Evolutionary conservation across 2,888 invertebrate species (phyloP).

Genomic region (Mythimna loreyi): DNA sequence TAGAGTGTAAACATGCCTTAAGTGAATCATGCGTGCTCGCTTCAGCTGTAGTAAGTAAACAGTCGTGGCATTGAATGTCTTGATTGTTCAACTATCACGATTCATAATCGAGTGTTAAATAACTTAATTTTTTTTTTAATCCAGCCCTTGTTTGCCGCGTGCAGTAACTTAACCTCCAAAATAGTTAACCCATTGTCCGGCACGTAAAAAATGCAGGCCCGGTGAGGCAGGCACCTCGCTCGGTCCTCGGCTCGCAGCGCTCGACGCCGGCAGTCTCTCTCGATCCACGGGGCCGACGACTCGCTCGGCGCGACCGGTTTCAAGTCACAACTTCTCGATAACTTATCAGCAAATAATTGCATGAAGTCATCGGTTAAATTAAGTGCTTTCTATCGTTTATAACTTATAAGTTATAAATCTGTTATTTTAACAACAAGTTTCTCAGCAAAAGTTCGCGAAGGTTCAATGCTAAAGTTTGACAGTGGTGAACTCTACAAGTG

Average conservation of each 20-base stretch:
- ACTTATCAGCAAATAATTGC: slow-evolving; percentile 87
- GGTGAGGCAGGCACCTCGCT: slow-evolving; percentile 63
- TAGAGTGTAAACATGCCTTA: slow-evolving; percentile 82
- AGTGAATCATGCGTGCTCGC: slow-evolving; percentile 79
- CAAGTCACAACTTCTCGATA: slow-evolving; percentile 78
- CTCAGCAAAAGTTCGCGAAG: slow-evolving; percentile 57
- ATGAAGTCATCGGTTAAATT: slow-evolving; percentile 89
- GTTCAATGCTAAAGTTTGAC: slow-evolving; percentile 77
- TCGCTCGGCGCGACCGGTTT: slow-evolving; percentile 70
- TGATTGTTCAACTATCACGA: slow-evolving; percentile 44
- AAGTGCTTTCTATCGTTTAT: slow-evolving; percentile 69
- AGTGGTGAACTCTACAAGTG: slow-evolving; percentile 85
- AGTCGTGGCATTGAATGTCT: slow-evolving; percentile 62
- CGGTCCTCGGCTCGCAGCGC: slow-evolving; percentile 43
- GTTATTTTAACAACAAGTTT: slow-evolving; percentile 43
- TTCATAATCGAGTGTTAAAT: slow-evolving; percentile 18
- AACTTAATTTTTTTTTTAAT: slow-evolving; percentile 9
- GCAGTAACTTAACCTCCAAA: slow-evolving; percentile 87
- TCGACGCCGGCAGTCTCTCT: slow-evolving; percentile 75
- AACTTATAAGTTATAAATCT: slow-evolving; percentile 47
- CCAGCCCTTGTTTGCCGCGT: slow-evolving; percentile 57
- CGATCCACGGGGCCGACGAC: slow-evolving; percentile 75
- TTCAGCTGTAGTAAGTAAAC: slow-evolving; percentile 77
- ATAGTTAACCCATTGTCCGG: slow-evolving; percentile 79
- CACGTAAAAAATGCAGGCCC: slow-evolving; percentile 86